phyloP scores from a whole-genome alignment of 2,888 invertebrate species.

The Caenorhabditis imperialis region DNA sequence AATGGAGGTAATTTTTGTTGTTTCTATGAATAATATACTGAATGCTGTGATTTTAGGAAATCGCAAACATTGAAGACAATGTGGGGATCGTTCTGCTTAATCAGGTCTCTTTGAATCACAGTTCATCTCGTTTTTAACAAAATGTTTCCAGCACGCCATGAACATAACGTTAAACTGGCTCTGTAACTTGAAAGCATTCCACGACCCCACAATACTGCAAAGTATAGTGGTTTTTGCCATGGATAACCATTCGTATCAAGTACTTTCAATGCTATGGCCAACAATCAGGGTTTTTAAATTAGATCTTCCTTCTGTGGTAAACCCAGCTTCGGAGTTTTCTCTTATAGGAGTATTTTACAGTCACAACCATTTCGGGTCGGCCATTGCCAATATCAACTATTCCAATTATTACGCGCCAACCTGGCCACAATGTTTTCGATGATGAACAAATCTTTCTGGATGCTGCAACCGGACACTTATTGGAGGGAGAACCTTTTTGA shows the following conservation, averaged over 20 bases:
- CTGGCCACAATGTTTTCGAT: conserved; percentile 66
- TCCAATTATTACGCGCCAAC: conserved; percentile 73
- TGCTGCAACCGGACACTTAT: conserved; percentile 74
- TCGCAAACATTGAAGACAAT: conserved; percentile 40
- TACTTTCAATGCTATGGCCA: conserved; percentile 65
- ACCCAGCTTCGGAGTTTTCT: neutral
- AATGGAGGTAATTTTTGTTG: conserved; percentile 16
- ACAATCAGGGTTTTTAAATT: conserved; percentile 62
- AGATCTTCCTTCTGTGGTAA: conserved; percentile 65
- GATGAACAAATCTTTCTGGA: conserved; percentile 67
- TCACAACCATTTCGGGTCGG: conserved; percentile 66
- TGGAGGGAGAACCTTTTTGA: conserved; percentile 74
- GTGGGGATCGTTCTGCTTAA: conserved; percentile 52
- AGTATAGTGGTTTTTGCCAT: conserved; percentile 69
- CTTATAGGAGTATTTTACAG: conserved; percentile 49
- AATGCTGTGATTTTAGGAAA: conserved; percentile 22
- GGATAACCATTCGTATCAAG: conserved; percentile 63
- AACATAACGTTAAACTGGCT: conserved; percentile 75
- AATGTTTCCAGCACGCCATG: conserved; percentile 69
- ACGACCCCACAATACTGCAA: conserved; percentile 52
- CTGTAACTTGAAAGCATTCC: conserved; percentile 68
- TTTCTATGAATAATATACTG: neutral
- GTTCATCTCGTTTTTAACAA: neutral
- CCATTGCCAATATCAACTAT: conserved; percentile 74
- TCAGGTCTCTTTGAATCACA: conserved; percentile 23